Conservation (phyloP, 2,888 invertebrate species). For the Orchesellides sinensis region DNA sequence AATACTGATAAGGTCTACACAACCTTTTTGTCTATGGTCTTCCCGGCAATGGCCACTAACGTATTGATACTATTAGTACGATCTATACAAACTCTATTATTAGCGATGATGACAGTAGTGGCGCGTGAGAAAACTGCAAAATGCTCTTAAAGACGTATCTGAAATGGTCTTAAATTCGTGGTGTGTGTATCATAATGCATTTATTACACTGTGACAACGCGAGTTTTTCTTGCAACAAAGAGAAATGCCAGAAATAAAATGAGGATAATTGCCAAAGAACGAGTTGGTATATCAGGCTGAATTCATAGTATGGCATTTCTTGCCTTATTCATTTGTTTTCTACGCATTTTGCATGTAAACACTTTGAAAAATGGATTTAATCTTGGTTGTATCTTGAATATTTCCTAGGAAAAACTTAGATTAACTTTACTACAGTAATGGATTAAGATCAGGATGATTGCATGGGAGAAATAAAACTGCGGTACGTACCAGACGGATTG, state of each 20-base stretch:
- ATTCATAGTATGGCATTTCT: conserved; percentile 3
- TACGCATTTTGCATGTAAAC: conserved; percentile 53
- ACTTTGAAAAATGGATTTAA: conserved; percentile 30
- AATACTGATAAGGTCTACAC: too few species aligned
- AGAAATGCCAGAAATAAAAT: conserved; percentile 16
- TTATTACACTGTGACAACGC: too few species aligned
- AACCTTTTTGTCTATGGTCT: too few species aligned
- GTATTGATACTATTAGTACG: too few species aligned
- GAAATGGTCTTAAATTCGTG: too few species aligned
- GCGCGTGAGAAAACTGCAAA: too few species aligned
- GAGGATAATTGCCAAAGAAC: conserved; percentile 21
- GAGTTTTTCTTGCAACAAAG: too few species aligned
- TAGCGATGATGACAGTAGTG: too few species aligned
- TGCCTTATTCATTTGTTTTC: conserved; percentile 29
- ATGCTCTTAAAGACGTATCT: too few species aligned
- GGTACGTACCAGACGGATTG: not conserved
- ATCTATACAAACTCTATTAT: too few species aligned
- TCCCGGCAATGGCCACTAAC: too few species aligned
- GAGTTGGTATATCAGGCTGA: not conserved
- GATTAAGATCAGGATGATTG: conserved; percentile 39
- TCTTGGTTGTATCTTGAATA: conserved; percentile 25
- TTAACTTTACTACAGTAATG: conserved; percentile 24
- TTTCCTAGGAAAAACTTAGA: conserved; percentile 16
- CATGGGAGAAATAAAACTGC: conserved; percentile 3
- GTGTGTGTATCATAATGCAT: too few species aligned